Conservation (phyloP, 2,113 vertebrate species). For the Neodon shergylaensis region DNA sequence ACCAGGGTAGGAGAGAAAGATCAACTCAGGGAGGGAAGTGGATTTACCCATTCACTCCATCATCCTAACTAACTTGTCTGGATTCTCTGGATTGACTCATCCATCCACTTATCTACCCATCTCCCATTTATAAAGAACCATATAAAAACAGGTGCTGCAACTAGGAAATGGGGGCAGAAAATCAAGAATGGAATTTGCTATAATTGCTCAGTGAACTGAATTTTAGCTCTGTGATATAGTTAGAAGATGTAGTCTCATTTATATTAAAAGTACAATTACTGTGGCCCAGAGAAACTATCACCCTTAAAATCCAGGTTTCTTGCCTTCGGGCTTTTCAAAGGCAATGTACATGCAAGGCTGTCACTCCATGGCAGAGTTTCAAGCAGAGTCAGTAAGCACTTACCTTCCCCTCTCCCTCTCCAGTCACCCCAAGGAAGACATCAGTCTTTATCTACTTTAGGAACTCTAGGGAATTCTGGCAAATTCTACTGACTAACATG, state of each 20-base stretch:
- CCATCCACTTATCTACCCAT: neutral
- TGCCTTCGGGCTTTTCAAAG: neutral
- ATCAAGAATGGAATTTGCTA: constrained; percentile 9
- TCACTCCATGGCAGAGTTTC: neutral
- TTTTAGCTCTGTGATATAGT: constrained; percentile 12
- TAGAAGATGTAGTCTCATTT: constrained; percentile 1
- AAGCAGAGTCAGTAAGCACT: neutral
- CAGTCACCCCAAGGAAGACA: neutral
- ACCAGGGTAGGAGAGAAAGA: neutral
- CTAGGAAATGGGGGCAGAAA: neutral
- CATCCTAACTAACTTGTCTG: neutral
- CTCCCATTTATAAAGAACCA: neutral
- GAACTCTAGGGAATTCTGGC: constrained; percentile 31
- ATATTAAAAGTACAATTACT: constrained; percentile 48
- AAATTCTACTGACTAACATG: neutral
- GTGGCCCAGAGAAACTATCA: constrained; percentile 41
- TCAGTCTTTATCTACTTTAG: neutral
- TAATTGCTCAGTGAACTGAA: neutral
- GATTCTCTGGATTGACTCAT: neutral
- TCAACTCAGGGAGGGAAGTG: neutral
- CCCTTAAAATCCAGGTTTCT: constrained; percentile 5
- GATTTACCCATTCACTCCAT: neutral
- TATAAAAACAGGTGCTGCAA: neutral
- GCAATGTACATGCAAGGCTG: neutral
- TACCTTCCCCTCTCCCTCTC: neutral